Base-by-base conservation (phyloP, 2,113 vertebrate genomes). In the Hyaena hyaena region DNA sequence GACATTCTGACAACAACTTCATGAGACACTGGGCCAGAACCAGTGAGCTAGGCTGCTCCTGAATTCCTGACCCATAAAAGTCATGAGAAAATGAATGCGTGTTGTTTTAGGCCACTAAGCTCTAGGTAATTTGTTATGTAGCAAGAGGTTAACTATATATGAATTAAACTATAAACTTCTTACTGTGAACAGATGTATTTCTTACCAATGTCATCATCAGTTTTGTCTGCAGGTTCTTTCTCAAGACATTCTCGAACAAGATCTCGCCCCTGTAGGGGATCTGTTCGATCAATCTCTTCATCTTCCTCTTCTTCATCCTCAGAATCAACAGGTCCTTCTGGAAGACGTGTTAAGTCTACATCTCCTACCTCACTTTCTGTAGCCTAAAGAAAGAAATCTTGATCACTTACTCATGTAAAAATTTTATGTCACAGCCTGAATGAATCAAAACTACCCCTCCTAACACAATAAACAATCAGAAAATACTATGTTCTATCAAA, bases 231-330 rank as follows among this genome's bases (percentile, higher is more conserved):
- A 48, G 99, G 99, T 50, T 99, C 99, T 96, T 99, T 99, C 98
- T 99, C 99, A 98, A 99, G 99, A 99, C 99, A 99, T 97, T 99
- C 99, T 92, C 99, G 98, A 92, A 99, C 99, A 96, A 99, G 98
- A 98, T 99, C 99, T 96, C 99, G 98, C 8, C 99, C 99, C 17
- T 99, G 98, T 45, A 99, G 98, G 0, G 99, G 98, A 98, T 99
- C 99, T 71, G 99, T 99, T 98, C 99, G 98, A 97, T 99, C 99
- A 96, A 99, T 99, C 69, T 99, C 99, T 98, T 99, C 99, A 85
- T 99, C 99, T 96, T 99, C 99, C 73, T 99, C 99, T 28, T 99
- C 99, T 77, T 99, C 99, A 98, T 99, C 99, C 97, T 99, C 99
- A 55, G 99, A 99, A 99, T 99, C 99, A 87, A 99, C 99, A 28